Percentiles rank a stretch among this genome's conserved stretches.
Conservation (phyloP, 1,140 invertebrate genomes). For the Drosophila lowei region DNA sequence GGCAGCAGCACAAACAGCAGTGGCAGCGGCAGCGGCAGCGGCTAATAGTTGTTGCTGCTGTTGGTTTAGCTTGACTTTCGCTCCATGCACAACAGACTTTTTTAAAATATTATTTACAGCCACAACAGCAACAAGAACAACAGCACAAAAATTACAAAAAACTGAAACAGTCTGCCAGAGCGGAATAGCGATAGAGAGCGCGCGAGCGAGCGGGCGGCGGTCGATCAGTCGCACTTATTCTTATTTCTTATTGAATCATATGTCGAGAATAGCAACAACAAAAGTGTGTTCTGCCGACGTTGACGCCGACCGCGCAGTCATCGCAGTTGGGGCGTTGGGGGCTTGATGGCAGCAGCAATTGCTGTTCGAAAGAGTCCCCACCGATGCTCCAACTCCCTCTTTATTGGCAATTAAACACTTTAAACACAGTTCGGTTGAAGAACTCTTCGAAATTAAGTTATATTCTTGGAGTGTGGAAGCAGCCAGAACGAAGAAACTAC, state of each 20-base stretch:
- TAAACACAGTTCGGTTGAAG: neutral
- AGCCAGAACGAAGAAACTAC: slow-evolving; percentile 36
- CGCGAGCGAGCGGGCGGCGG: slow-evolving; percentile 10
- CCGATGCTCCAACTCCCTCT: no score
- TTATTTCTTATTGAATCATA: slow-evolving; percentile 82
- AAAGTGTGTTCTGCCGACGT: slow-evolving; percentile 49
- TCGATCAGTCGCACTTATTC: slow-evolving; percentile 66
- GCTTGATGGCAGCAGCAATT: neutral
- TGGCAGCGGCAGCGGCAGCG: no score
- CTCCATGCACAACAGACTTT: slow-evolving; percentile 33
- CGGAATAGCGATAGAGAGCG: slow-evolving; percentile 10
- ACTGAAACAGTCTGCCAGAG: slow-evolving; percentile 38
- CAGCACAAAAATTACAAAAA: slow-evolving; percentile 67
- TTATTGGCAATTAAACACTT: neutral
- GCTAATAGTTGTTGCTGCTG: neutral
- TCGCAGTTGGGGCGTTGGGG: slow-evolving; percentile 49
- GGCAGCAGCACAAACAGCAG: no score
- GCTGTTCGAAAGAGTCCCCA: neutral
- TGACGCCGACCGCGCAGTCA: slow-evolving; percentile 48
- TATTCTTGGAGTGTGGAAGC: slow-evolving; percentile 30
- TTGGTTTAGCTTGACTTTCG: slow-evolving; percentile 31
- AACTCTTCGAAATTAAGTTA: slow-evolving; percentile 40
- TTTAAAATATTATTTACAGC: slow-evolving; percentile 65
- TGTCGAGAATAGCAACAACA: slow-evolving; percentile 83
- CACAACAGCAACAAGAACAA: slow-evolving; percentile 32